phyloP scores from a whole-genome alignment of 2,888 invertebrate species.

The Conomelus anceps region DNA sequence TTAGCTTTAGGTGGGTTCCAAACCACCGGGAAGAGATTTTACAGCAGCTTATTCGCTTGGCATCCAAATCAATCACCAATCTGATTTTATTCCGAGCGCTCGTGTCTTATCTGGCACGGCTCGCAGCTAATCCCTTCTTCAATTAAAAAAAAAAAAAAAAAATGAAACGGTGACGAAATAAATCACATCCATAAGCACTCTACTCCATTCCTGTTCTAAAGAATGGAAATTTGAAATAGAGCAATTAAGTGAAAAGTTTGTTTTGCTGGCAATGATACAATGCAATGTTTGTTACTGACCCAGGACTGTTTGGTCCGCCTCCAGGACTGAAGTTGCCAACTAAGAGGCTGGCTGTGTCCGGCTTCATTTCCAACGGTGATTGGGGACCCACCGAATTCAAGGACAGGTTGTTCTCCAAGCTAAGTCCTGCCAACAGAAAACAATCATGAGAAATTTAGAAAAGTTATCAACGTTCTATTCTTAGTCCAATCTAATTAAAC shows the following conservation, averaged over 20 bases:
- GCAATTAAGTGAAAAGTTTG: not conserved
- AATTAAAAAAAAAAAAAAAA: no score
- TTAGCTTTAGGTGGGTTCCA: no score
- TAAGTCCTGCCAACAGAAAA: conserved; percentile 55
- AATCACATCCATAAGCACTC: no score
- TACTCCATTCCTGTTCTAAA: not conserved
- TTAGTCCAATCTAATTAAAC: not conserved
- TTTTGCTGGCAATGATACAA: not conserved
- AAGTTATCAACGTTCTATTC: not conserved
- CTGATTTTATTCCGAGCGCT: no score
- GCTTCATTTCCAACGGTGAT: conserved; percentile 83
- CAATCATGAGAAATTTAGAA: not conserved
- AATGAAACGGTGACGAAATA: no score
- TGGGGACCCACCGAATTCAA: conserved; percentile 66
- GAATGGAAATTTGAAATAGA: no score
- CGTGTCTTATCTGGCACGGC: no score
- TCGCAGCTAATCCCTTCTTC: no score
- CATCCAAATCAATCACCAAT: no score
- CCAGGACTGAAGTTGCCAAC: conserved; percentile 57
- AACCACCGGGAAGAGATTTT: no score
- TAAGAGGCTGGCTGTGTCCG: conserved; percentile 73
- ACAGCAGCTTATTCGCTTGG: no score
- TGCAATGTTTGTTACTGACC: conserved; percentile 38
- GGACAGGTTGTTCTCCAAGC: conserved; percentile 60
- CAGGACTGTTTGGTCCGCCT: conserved; percentile 52